A percentile compares a stretch with the other conserved stretches of the same genome.
These are phyloP conservation scores for Varecia variegata DNA, from an alignment of 2,797 vertebrate species.

Conservation along the genomic window DNA sequence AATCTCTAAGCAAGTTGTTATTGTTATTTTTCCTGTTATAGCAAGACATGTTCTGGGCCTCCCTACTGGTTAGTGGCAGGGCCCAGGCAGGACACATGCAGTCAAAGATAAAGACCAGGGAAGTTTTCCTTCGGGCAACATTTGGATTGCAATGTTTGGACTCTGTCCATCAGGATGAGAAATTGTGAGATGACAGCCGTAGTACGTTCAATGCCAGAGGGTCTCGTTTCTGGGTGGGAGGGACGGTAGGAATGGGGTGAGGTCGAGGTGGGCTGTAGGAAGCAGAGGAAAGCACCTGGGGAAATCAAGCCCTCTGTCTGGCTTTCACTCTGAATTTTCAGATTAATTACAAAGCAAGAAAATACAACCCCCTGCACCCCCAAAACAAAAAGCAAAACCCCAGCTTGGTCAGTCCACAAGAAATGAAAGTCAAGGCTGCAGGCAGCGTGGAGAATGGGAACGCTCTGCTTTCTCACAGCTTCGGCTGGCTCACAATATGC, in stretches of 20 bases:
- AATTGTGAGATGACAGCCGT: neutral
- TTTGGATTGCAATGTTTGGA: neutral
- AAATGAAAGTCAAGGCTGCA: neutral
- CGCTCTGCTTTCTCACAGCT: neutral
- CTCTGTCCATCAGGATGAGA: neutral
- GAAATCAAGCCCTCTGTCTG: neutral
- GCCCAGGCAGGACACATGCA: rapidly evolving
- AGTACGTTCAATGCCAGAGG: neutral
- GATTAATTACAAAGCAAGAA: neutral
- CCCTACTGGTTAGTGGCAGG: neutral
- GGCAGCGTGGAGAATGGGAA: neutral
- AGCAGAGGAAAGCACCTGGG: neutral
- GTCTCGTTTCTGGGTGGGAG: neutral
- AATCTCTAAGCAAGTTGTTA: neutral
- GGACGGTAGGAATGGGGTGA: neutral
- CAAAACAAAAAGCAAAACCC: neutral
- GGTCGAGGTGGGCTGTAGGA: neutral
- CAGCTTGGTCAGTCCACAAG: neutral
- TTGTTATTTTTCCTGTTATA: neutral
- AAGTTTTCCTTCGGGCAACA: neutral
- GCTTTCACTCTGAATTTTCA: slow-evolving; percentile 37
- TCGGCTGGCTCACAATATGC: neutral
- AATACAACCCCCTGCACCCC: neutral
- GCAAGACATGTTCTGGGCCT: neutral
- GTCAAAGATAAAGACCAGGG: neutral